These are phyloP conservation scores for Paralvinella palmiformis DNA, from an alignment of 1,140 invertebrate species.

Conservation along the genomic window DNA sequence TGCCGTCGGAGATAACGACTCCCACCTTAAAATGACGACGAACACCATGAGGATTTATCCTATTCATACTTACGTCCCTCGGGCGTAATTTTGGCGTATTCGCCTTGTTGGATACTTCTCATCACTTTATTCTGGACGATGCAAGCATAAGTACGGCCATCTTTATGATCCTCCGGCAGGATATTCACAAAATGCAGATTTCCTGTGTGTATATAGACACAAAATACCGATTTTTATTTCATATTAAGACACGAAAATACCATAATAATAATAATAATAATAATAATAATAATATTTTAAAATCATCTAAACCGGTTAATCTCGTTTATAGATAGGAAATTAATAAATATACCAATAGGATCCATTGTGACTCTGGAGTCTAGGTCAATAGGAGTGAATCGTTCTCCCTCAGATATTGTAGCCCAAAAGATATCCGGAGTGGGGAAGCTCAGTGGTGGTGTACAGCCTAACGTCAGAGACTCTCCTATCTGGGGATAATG, in stretches of 20 bases:
- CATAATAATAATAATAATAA: not conserved
- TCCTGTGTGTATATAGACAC: conserved; percentile 14
- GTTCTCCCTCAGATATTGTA: conserved; percentile 8
- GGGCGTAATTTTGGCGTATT: conserved; percentile 13
- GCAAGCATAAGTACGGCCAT: conserved; percentile 12
- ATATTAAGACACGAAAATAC: not conserved
- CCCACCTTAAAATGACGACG: too few species aligned
- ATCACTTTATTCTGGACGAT: conserved; percentile 18
- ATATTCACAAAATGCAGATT: conserved; percentile 20
- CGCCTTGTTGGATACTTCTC: conserved; percentile 17
- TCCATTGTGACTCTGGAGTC: conserved; percentile 38
- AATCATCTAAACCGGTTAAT: too few species aligned
- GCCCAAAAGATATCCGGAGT: conserved; percentile 36
- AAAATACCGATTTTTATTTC: too few species aligned
- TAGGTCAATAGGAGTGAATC: conserved; percentile 31
- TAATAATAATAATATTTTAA: too few species aligned
- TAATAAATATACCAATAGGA: conserved; percentile 33
- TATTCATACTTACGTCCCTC: conserved; percentile 11
- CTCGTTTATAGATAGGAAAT: too few species aligned
- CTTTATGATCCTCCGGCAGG: conserved; percentile 5
- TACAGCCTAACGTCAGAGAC: conserved; percentile 25
- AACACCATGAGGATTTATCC: too few species aligned
- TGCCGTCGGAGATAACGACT: too few species aligned
- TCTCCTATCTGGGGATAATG: conserved; percentile 21
- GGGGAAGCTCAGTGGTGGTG: conserved; percentile 40